Evolutionary conservation across 1,140 invertebrate genomes (phyloP), one percentile per base, ranked within the genome.

Genomic region (Drosophila nigromelanica): DNA sequence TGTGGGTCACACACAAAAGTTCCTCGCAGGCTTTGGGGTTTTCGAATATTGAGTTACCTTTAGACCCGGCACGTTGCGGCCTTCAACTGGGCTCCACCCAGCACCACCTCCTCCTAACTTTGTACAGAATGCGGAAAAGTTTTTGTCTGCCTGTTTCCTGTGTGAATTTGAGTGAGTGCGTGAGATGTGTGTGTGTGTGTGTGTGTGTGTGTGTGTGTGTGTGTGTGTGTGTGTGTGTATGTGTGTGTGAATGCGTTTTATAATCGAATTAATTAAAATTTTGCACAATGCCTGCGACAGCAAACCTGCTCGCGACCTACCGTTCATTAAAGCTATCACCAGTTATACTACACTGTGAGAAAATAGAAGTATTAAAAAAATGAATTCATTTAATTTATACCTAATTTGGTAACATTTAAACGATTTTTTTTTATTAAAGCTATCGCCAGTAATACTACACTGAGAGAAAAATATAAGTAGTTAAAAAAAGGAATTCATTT

Each of bases 241-340:
- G 24, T 69, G 69, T 72, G 61, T 66, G 67, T 59, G 77, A 64
- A 50, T 85, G 81, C 68, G 73, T 89, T 74, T 72, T 76, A 80
- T 89, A 89, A 89, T 89, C 83, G 85, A 89, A 89, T 89, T 89
- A 89, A 89, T 89, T 89, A 89, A 89, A 89, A 48, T 75, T 89
- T 78, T 83, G 63, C 76, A 68, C 76, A 76, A 64, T 77, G 61
- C 54, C 68, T 72, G 76, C 50, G 75, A 58, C 71, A 60, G 45
- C 35, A 18, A 60, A 60, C 8, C 43, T 6, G 37, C 67, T 48
- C 50, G 10, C 35, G n/a, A 6, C 42, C 37, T 69, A 21, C n/a
- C 24, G 33, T 52, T 39, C 54, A 35, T 50, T 50, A 45, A 45
- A 5, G 43, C 14, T 21, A 4, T 45, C 15, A 21, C 11, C 15